Evolutionary conservation across 2,888 invertebrate genomes (phyloP).

Genomic region (Ophion ventricosus): DNA sequence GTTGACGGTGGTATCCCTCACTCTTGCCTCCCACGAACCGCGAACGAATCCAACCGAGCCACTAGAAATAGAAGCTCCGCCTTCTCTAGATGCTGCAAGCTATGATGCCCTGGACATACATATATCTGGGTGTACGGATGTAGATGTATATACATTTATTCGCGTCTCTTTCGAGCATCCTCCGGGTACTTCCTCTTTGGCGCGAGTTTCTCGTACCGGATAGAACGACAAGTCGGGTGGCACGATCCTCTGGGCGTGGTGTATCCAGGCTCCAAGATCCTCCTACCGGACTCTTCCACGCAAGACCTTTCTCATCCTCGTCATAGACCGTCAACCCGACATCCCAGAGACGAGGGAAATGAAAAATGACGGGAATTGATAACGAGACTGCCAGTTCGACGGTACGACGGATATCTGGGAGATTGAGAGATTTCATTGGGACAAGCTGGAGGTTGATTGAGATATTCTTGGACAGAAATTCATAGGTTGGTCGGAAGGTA

Average conservation of each 20-base stretch:
- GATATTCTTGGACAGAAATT: not conserved
- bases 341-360: not conserved
- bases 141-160: conserved; percentile 43
- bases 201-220: conserved; percentile 56
- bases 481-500: not conserved
- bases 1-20: conserved; percentile 40
- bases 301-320: conserved; percentile 66
- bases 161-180: conserved; percentile 68
- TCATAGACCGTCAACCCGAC: conserved; percentile 35
- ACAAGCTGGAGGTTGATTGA: not conserved
- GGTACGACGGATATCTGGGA: conserved; percentile 26
- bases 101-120: conserved; percentile 35
- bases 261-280: conserved; percentile 57
- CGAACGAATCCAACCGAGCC: conserved; percentile 61
- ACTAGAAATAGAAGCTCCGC: conserved; percentile 78
- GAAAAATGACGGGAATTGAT: not conserved
- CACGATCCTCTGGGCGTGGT: conserved; percentile 70
- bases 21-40: conserved; percentile 64
- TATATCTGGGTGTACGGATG: conserved; percentile 7
- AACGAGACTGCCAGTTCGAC: not conserved
- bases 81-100: conserved; percentile 76
- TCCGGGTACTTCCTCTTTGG: conserved; percentile 61
- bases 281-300: conserved; percentile 51
- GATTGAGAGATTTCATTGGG: conserved; percentile 10
- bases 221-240: conserved; percentile 53